These are phyloP conservation scores for Peromyscus polionotus DNA, from an alignment of 2,113 vertebrate genomes.

Conservation along the genomic window DNA sequence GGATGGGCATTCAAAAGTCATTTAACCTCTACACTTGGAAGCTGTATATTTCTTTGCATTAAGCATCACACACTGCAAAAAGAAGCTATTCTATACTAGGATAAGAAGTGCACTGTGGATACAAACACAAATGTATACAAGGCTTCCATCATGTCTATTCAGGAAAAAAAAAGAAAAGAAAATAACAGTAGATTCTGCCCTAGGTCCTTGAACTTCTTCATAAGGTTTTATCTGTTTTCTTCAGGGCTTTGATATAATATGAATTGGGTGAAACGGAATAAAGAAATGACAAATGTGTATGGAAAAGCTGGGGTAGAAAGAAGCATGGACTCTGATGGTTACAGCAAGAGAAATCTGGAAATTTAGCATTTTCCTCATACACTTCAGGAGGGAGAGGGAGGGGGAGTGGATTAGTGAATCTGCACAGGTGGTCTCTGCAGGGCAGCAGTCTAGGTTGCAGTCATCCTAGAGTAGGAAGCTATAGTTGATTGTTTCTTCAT, in stretches of 20 bases:
- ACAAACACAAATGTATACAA: neutral
- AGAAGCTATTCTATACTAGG: neutral
- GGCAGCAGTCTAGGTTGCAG: neutral
- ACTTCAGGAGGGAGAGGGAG: neutral
- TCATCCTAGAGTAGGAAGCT: neutral
- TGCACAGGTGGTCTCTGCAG: too few relatives aligned
- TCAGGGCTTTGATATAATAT: neutral
- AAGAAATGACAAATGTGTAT: neutral
- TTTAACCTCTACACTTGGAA: neutral
- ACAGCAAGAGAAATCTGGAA: neutral
- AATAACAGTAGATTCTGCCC: neutral
- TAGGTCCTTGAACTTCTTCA: neutral
- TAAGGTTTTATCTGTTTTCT: neutral
- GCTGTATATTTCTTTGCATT: neutral
- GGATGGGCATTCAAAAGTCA: neutral
- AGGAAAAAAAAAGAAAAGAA: too few relatives aligned
- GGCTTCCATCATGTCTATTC: neutral
- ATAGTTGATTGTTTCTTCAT: neutral
- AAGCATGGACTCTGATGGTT: neutral
- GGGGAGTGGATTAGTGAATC: neutral
- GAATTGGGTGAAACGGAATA: neutral
- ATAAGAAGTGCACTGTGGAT: neutral
- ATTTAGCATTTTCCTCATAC: neutral
- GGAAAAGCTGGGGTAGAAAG: neutral
- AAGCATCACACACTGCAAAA: neutral